Base-by-base conservation (phyloP, 2,888 invertebrate genomes). In the Amphipyra tragopoginis region DNA sequence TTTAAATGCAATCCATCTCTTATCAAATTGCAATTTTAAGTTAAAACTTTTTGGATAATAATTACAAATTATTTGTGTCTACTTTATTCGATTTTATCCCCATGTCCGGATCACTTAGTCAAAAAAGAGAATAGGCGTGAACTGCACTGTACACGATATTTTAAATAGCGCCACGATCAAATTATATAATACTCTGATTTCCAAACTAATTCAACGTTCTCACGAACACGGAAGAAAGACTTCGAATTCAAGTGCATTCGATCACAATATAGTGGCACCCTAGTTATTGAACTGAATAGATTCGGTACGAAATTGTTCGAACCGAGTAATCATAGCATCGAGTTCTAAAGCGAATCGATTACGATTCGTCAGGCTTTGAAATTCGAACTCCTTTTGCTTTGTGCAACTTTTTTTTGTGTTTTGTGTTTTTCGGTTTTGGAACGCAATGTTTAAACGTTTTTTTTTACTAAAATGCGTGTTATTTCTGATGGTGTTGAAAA, bases 311-410 rank as follows among this genome's bases (percentile, higher is more conserved):
- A 76, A 78, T 80, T 65, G 75, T 77, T 73, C 77, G 66, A 59
- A 44, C 52, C 64, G 77, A 76, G 75, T 75, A 80, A 79, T 79
- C 80, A 77, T 62, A 55, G 80, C 75, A 72, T 81, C 82, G 80
- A 79, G 78, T 83, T 84, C 79, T 81, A 82, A 80, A 86, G 82
- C 87, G 75, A 88, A 88, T 88, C 85, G 83, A 79, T 81, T 80
- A 78, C 81, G 74, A 89, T 90, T 90, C 86, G 89, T 85, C 88
- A 88, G 78, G 86, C 85, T 84, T 86, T 82, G 86, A 87, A 90
- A 86, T 85, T 80, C 83, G 85, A 88, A 85, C 87, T 75, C 75
- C 72, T 75, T 69, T 66, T 75, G 76, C 77, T 80, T 81, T 83
- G 74, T 82, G 79, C 77, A 79, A 75, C 78, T 78, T 80, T 75